These are phyloP conservation scores for Propithecus coquereli DNA, from an alignment of 2,113 vertebrate species.

Conservation along the genomic window DNA sequence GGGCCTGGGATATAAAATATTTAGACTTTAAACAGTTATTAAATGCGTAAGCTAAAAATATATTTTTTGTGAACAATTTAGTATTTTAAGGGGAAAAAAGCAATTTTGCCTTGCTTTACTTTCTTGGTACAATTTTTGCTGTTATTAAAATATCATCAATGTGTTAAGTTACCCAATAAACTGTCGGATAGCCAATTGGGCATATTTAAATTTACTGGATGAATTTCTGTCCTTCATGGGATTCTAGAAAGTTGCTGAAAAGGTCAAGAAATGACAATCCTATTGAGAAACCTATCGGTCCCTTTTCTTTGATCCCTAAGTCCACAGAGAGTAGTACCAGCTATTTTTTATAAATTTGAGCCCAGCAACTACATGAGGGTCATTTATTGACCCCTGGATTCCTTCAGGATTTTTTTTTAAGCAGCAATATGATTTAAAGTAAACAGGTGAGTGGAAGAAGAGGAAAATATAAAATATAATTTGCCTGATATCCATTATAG, in stretches of 20 bases:
- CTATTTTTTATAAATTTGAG: background rate
- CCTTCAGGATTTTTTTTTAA: background rate
- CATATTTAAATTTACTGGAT: background rate
- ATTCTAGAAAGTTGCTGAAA: background rate
- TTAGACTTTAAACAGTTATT: conserved; percentile 21
- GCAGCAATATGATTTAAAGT: background rate
- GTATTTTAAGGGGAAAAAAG: background rate
- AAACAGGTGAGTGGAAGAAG: background rate
- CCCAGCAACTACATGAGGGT: background rate
- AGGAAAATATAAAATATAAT: background rate
- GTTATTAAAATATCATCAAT: background rate
- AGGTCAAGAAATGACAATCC: background rate
- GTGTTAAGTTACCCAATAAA: background rate
- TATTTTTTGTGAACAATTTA: background rate
- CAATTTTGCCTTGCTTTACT: background rate
- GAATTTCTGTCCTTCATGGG: background rate
- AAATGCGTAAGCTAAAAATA: background rate
- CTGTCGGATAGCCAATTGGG: background rate
- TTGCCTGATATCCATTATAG: background rate
- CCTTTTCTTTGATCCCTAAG: background rate
- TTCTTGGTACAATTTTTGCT: background rate
- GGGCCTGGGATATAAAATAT: conserved; percentile 80
- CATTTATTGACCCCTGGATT: background rate
- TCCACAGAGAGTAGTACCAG: background rate
- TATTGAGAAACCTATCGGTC: background rate